A percentile compares a stretch with the other conserved stretches of the same genome.
These are phyloP conservation scores for Macrosoma leucophasiata DNA, from an alignment of 2,888 invertebrate species.

Conservation along the genomic window DNA sequence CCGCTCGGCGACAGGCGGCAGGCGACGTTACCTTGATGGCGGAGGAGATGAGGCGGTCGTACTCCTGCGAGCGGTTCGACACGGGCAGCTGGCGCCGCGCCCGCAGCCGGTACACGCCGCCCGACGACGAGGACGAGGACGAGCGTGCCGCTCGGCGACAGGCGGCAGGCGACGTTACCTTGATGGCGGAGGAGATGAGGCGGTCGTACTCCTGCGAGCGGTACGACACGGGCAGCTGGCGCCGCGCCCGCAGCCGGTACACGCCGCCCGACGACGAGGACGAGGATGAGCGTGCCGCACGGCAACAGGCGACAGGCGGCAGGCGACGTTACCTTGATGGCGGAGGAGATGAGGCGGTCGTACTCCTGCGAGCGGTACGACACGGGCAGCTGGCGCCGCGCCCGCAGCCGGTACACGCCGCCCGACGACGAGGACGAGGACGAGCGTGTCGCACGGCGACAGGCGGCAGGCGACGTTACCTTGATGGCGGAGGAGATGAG, in stretches of 20 bases:
- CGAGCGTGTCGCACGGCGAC: too few relatives aligned
- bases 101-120: slow-evolving; percentile 87
- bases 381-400: slow-evolving; percentile 86
- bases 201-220: slow-evolving; percentile 96
- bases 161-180: too few relatives aligned
- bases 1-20: too few relatives aligned
- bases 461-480: too few relatives aligned
- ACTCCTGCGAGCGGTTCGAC: slow-evolving; percentile 92
- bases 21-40: slow-evolving; percentile 89
- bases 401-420: slow-evolving; percentile 86
- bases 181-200: slow-evolving; percentile 93
- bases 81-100: slow-evolving; percentile 87
- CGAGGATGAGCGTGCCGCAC: slow-evolving; percentile 49
- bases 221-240: slow-evolving; percentile 87
- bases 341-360: slow-evolving; percentile 96
- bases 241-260: slow-evolving; percentile 88
- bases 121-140: slow-evolving; percentile 73
- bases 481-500: slow-evolving; percentile 94
- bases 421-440: slow-evolving; percentile 77
- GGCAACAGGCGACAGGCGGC: too few relatives aligned
- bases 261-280: slow-evolving; percentile 80
- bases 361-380: slow-evolving; percentile 94
- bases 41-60: slow-evolving; percentile 95
- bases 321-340: slow-evolving; percentile 87
- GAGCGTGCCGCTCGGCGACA: too few relatives aligned